Evolutionary conservation across 2,888 invertebrate genomes (phyloP).

Genomic region (Tuta absoluta): DNA sequence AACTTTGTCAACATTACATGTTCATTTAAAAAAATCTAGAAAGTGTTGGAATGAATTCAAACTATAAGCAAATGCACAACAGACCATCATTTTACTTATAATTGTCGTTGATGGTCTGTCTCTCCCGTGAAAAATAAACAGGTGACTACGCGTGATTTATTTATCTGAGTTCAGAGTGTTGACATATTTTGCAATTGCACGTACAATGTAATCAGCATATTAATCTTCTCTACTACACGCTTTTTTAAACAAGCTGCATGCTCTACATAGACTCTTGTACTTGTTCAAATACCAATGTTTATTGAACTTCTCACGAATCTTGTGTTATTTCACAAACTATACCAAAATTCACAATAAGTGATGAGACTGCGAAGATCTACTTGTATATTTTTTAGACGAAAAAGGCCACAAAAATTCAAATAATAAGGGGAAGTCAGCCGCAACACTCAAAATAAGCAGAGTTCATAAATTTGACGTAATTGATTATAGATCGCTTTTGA

Average conservation of each 20-base stretch:
- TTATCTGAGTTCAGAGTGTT: too few species aligned
- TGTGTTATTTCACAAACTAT: constrained; percentile 5
- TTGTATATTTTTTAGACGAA: constrained; percentile 2
- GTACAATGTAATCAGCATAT: neutral
- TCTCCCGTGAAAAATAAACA: too few species aligned
- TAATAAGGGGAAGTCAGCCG: constrained; percentile 8
- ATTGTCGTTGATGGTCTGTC: too few species aligned
- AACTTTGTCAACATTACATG: too few species aligned
- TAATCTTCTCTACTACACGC: neutral
- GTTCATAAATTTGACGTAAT: constrained; percentile 19
- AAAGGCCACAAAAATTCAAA: constrained; percentile 9
- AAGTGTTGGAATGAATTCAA: too few species aligned
- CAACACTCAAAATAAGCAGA: constrained; percentile 8
- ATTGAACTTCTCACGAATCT: neutral
- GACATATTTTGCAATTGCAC: too few species aligned
- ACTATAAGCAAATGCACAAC: too few species aligned
- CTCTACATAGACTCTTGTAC: neutral
- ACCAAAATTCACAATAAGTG: constrained; percentile 5
- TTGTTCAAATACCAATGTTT: neutral
- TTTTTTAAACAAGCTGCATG: neutral
- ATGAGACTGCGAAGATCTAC: constrained; percentile 19
- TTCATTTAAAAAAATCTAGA: too few species aligned
- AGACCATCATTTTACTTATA: too few species aligned
- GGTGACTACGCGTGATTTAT: too few species aligned
- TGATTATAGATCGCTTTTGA: constrained; percentile 26